Percentiles rank a stretch among this genome's conserved stretches.
Evolutionary conservation across 2,113 vertebrate genomes (phyloP).

Genomic region (Procapra przewalskii): DNA sequence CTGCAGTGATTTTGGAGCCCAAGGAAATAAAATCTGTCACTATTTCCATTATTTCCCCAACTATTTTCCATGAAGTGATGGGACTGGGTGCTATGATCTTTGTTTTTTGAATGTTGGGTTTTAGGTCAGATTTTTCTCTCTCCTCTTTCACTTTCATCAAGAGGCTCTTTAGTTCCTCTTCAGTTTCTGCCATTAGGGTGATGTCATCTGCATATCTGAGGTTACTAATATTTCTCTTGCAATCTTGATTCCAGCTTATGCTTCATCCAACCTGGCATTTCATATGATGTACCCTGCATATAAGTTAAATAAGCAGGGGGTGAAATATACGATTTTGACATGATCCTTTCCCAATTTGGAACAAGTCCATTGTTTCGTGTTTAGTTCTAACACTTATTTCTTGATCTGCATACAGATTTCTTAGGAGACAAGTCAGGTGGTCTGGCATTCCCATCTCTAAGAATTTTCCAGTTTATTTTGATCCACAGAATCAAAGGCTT

Average conservation of each 20-base stretch:
- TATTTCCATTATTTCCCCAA: neutral
- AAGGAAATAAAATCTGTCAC: neutral
- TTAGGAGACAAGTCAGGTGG: neutral
- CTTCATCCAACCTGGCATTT: neutral
- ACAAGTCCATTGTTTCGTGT: neutral
- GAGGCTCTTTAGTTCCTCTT: neutral
- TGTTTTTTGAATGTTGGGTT: neutral
- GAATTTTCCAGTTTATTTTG: neutral
- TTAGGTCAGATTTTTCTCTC: neutral
- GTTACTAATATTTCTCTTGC: neutral
- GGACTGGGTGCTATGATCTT: neutral
- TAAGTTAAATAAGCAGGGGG: neutral
- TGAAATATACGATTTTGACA: neutral
- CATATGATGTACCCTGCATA: neutral
- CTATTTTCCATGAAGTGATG: neutral
- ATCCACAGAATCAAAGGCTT: neutral
- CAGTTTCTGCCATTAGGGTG: neutral
- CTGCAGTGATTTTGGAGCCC: neutral
- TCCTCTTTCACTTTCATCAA: neutral
- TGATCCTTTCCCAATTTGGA: neutral
- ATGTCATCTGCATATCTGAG: neutral
- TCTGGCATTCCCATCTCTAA: neutral
- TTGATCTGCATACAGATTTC: neutral
- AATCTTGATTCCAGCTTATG: neutral
- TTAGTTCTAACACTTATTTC: neutral